Conservation (phyloP, 2,113 vertebrate genomes). For the human region GRCh38 chr3:77634001-77634500, state of each 20-base stretch:
- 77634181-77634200: background rate
- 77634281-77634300: background rate
- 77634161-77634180: background rate
- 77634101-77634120: conserved; percentile 14
- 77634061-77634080: conserved; percentile 38
- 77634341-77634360: background rate
- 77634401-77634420: background rate
- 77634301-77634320: background rate
- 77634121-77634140: background rate
- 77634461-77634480: conserved; percentile 3
- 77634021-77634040: conserved; percentile 43
- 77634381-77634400: conserved; percentile 9
- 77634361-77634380: conserved; percentile 39
- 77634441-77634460: background rate
- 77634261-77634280: conserved; percentile 12
- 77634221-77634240: background rate
- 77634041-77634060: conserved; percentile 1
- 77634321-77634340: background rate
- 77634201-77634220: conserved; percentile 29
- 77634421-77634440: background rate
- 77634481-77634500: background rate
- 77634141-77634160: background rate
- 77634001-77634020: background rate
- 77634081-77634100: background rate
- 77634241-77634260: background rate